Evolutionary conservation across 1,140 invertebrate species (phyloP).

Genomic region (Paracyclopina nana): DNA sequence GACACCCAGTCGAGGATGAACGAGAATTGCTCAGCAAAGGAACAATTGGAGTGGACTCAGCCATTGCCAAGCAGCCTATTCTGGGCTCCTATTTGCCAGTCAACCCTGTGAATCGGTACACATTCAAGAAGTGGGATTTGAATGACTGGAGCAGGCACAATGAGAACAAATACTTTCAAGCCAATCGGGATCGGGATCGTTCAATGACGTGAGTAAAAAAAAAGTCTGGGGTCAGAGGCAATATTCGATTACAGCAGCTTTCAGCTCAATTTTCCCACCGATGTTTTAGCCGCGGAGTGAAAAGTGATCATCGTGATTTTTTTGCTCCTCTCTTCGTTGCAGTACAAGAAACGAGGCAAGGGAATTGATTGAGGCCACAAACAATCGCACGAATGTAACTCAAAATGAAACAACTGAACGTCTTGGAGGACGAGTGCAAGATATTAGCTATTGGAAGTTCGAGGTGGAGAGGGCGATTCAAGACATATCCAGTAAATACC

Average conservation of each 20-base stretch:
- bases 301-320: background rate
- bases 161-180: slow-evolving; percentile 15
- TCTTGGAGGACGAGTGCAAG: slow-evolving; percentile 14
- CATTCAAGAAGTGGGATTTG: slow-evolving; percentile 11
- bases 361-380: slow-evolving; percentile 1
- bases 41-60: background rate
- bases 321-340: background rate
- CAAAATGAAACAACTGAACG: slow-evolving; percentile 2
- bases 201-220: background rate
- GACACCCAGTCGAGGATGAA: slow-evolving; percentile 2
- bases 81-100: slow-evolving; percentile 6
- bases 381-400: slow-evolving; percentile 1
- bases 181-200: background rate
- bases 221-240: too few species aligned
- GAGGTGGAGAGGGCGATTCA: slow-evolving; percentile 13
- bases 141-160: slow-evolving; percentile 10
- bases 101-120: slow-evolving; percentile 10
- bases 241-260: too few species aligned
- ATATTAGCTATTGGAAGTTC: slow-evolving; percentile 17
- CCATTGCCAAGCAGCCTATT: background rate
- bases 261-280: too few species aligned
- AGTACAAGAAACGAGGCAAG: slow-evolving; percentile 3
- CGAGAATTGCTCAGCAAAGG: slow-evolving; percentile 1
- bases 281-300: too few species aligned
- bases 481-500: slow-evolving; percentile 9